Conservation (phyloP, 1,140 invertebrate species). For the Drosophila equinoxialis region DNA sequence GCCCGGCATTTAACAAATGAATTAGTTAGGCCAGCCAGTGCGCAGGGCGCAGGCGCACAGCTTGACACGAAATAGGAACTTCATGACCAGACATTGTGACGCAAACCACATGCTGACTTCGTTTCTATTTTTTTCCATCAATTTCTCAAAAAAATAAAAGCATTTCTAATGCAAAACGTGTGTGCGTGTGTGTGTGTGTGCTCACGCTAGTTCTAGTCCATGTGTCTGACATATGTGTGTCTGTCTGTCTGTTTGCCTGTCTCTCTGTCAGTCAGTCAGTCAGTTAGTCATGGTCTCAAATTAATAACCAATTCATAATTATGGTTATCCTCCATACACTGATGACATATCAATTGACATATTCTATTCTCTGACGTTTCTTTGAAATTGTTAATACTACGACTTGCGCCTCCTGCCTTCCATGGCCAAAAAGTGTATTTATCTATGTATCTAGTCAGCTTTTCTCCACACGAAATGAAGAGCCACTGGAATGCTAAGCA, state of each 20-base stretch:
- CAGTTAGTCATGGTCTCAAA: constrained; percentile 52
- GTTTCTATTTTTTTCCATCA: constrained; percentile 38
- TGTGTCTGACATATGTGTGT: constrained; percentile 71
- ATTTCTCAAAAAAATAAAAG: constrained; percentile 32
- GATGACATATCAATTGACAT: constrained; percentile 72
- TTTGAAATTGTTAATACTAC: background rate
- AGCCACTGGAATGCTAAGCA: too few species aligned
- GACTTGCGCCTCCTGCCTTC: too few species aligned
- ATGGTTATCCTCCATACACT: constrained; percentile 28
- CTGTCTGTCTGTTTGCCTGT: constrained; percentile 1
- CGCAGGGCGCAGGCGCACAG: constrained; percentile 68
- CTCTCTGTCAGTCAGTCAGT: background rate
- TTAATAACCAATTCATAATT: constrained; percentile 55
- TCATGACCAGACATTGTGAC: constrained; percentile 63
- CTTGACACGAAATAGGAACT: constrained; percentile 49
- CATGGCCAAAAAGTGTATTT: background rate
- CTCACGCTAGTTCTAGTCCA: constrained; percentile 38
- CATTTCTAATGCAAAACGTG: constrained; percentile 78
- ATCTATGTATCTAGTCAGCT: background rate
- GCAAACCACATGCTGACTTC: constrained; percentile 72
- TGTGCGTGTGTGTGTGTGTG: constrained; percentile 37
- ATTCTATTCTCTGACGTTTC: constrained; percentile 25
- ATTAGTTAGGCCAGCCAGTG: constrained; percentile 58
- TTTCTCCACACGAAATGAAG: too few species aligned
- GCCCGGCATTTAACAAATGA: constrained; percentile 38